Base-by-base conservation (phyloP, 2,113 vertebrate species). In the Nestor notabilis region DNA sequence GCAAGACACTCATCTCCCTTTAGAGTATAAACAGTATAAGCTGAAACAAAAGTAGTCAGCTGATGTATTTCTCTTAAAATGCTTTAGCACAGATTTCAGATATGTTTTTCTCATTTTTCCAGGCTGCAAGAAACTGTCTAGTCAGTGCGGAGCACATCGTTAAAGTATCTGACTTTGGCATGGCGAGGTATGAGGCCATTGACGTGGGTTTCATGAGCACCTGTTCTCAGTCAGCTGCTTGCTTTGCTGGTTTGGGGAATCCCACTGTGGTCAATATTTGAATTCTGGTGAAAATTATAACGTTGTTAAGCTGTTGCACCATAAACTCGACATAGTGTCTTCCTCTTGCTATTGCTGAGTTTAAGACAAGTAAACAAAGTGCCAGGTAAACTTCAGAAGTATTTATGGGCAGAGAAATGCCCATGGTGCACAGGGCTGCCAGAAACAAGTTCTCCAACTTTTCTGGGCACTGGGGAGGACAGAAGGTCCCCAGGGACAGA, bases 41-140 rank as follows among this genome's bases (percentile, higher is more conserved):
- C 41, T 77, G 11, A 41, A 87, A 41, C 8, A 63, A 78, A 71
- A 80, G 29, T 11, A 64, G 47, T 31, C 13, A 46, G 7, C 20
- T 76, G n/a, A 18, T 65, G 16, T 46, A 24, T 87, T 93, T 83
- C 37, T 82, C 28, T 60, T 58, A 60, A 66, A 77, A 60, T 41
- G 47, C 20, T 69, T 50, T 41, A 78, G 21, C 20, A 43, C 5
- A 41, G 11, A 50, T 82, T 89, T 96, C 56, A 68, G 10, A 50
- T 65, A 20, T 2, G 58, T 83, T 94, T 53, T 50, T 97, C 46
- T 85, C 29, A 84, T 71, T 95, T 95, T 83, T 46, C 19, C 77
- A 99, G 99, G 99, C 99, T 5, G 99, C 99, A 75, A 98, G 99
- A 82, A 99, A 99, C 97, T 99, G 99, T 97, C 98, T 99, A 97